phyloP scores from a whole-genome alignment of 2,888 invertebrate genomes.

The Pyrocoelia pectoralis region DNA sequence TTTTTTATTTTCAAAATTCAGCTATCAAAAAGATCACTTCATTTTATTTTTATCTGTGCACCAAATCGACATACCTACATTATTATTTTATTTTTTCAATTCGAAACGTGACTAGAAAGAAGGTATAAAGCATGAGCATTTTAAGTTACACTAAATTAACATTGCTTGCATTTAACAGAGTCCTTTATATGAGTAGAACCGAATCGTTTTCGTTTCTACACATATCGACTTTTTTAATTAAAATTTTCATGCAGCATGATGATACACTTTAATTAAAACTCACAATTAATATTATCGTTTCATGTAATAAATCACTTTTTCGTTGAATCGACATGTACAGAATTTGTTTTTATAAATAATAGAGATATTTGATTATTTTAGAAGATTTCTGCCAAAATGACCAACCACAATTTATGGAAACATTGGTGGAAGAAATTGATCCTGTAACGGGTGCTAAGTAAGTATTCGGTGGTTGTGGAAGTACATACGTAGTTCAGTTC shows the following conservation, averaged over 20 bases:
- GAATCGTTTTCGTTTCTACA: slow-evolving; percentile 48
- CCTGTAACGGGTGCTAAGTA: slow-evolving; percentile 65
- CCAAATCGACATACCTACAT: not conserved
- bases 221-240: slow-evolving; percentile 48
- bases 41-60: slow-evolving; percentile 17
- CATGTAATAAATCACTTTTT: not conserved
- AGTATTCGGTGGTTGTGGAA: slow-evolving; percentile 44
- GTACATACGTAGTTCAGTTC: no score
- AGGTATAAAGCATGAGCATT: slow-evolving; percentile 54
- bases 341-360: not conserved
- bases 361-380: slow-evolving; percentile 50
- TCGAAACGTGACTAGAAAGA: slow-evolving; percentile 39
- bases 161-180: slow-evolving; percentile 48
- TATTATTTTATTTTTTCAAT: slow-evolving; percentile 27
- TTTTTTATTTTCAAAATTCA: slow-evolving; percentile 16
- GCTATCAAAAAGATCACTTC: slow-evolving; percentile 19
- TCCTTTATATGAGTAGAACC: slow-evolving; percentile 56
- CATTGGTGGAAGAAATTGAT: slow-evolving; percentile 62
- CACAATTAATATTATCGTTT: not conserved
- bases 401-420: slow-evolving; percentile 64
- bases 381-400: slow-evolving; percentile 69
- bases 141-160: slow-evolving; percentile 41
- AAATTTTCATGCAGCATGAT: slow-evolving; percentile 15
- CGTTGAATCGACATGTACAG: not conserved
- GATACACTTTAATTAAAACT: slow-evolving; percentile 7